Percentiles rank a stretch among this genome's conserved stretches.
These are phyloP conservation scores for Psophia crepitans DNA, from an alignment of 2,113 vertebrate species.

Conservation along the genomic window DNA sequence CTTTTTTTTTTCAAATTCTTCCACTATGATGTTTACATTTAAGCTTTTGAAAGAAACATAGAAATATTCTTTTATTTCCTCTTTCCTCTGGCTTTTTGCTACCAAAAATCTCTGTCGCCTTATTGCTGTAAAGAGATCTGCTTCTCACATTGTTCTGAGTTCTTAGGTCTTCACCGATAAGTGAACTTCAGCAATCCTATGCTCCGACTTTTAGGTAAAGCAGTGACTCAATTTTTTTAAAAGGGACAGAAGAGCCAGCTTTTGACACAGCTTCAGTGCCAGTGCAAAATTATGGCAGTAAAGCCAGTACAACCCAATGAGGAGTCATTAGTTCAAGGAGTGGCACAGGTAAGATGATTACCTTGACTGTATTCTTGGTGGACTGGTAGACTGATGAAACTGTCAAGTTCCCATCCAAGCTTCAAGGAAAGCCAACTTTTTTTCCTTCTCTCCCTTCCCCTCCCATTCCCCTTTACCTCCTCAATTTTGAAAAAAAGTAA, in stretches of 20 bases:
- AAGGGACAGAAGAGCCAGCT: not conserved
- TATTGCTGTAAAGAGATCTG: not conserved
- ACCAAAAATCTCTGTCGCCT: not conserved
- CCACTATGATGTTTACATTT: not conserved
- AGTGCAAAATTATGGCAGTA: not conserved
- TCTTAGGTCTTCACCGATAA: not conserved
- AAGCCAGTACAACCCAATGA: not conserved
- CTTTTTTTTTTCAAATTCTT: not conserved
- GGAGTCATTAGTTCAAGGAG: not conserved
- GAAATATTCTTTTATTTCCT: not conserved
- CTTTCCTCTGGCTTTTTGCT: not conserved
- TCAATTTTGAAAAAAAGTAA: not conserved
- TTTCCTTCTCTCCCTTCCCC: not conserved
- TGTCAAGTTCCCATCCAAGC: not conserved
- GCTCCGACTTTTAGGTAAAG: not conserved
- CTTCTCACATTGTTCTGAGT: not conserved
- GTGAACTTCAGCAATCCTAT: not conserved
- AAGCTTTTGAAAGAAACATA: not conserved
- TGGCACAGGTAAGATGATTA: not conserved
- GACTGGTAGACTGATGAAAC: not conserved
- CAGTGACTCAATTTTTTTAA: not conserved
- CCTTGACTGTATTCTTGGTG: not conserved
- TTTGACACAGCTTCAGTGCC: not conserved
- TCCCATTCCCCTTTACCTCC: not conserved
- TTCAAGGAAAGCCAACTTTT: not conserved